Evolutionary conservation across 2,113 vertebrate genomes (phyloP).

Genomic region (Zosterops lateralis): DNA sequence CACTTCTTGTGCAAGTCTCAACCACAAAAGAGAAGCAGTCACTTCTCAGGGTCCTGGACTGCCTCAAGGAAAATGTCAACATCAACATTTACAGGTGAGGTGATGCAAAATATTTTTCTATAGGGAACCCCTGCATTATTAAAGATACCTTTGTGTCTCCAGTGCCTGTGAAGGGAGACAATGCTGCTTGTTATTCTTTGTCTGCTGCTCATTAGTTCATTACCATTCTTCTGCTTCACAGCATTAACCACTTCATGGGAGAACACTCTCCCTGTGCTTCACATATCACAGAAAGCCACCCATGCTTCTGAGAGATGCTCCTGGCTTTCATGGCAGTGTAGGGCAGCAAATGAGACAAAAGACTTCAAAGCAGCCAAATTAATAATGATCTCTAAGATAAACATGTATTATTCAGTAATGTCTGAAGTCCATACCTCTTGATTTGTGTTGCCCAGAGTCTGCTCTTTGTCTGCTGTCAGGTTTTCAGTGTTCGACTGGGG

Average conservation of each 20-base stretch:
- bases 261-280: neutral
- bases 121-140: neutral
- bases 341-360: neutral
- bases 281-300: neutral
- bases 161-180: neutral
- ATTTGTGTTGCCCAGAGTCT: neutral
- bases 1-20: neutral
- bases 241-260: neutral
- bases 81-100: neutral
- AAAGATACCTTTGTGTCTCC: neutral
- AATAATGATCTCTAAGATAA: conserved; percentile 35
- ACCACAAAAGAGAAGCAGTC: neutral
- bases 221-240: neutral
- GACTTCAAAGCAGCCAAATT: conserved; percentile 1
- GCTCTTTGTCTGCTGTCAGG: conserved; percentile 23
- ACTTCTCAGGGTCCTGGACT: neutral
- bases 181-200: neutral
- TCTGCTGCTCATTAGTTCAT: neutral
- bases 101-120: neutral
- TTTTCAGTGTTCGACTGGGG: neutral
- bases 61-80: neutral
- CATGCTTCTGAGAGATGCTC: neutral
- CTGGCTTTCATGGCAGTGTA: neutral
- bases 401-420: conserved; percentile 23
- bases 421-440: neutral